phyloP scores from a whole-genome alignment of 2,113 vertebrate genomes.

The Lycaon pictus region DNA sequence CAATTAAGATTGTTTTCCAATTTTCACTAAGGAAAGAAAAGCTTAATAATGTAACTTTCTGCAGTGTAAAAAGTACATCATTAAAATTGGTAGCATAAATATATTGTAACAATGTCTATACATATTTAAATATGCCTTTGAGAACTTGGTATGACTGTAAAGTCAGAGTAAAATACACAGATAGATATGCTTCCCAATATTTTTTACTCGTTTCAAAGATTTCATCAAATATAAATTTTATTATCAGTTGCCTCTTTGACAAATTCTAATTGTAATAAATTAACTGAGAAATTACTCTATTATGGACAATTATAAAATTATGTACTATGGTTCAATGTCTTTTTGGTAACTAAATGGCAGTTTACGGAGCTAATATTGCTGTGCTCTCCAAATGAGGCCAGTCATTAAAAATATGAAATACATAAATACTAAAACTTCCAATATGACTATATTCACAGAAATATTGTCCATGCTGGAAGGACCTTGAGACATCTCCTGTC shows the following conservation, averaged over 20 bases:
- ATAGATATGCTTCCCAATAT: not conserved
- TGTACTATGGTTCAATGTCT: not conserved
- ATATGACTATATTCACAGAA: not conserved
- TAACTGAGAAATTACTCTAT: slow-evolving; percentile 10
- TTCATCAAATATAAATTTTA: not conserved
- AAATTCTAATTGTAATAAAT: slow-evolving; percentile 26
- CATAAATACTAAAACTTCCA: not conserved
- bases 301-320: slow-evolving; percentile 42
- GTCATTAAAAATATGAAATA: slow-evolving; percentile 39
- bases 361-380: slow-evolving; percentile 4
- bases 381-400: not conserved
- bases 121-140: not conserved
- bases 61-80: not conserved
- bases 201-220: slow-evolving; percentile 28
- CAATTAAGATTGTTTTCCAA: not conserved
- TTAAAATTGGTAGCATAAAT: not conserved
- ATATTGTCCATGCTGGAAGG: not conserved
- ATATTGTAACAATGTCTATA: not conserved
- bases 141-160: not conserved
- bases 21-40: not conserved
- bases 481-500: not conserved
- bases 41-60: slow-evolving; percentile 12
- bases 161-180: not conserved
- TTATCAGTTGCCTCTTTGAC: not conserved
- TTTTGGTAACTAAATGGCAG: slow-evolving; percentile 28